Base-by-base conservation (phyloP, 2,113 vertebrate genomes). In the Podilymbus podiceps region DNA sequence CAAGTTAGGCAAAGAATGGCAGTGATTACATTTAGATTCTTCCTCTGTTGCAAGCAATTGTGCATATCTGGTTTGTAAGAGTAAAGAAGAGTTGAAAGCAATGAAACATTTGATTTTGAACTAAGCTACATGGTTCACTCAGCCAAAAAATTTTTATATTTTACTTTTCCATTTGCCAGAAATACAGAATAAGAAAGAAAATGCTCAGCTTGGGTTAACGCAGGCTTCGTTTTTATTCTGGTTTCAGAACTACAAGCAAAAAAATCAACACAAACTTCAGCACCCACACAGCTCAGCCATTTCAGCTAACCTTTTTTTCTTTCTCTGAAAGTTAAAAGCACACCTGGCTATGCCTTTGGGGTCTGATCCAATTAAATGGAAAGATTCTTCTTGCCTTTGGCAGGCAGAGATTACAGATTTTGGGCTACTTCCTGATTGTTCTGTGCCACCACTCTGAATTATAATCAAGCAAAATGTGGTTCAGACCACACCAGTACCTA, bases 301-400 rank as follows among this genome's bases (percentile, higher is more conserved):
- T 75, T 78, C 53, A 77, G 59, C n/a, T 63, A 74, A 89, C 22
- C 31, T n/a, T 67, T 77, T 87, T 64, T 79, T 81, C 63, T 80
- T 88, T 67, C 79, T 80, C 82, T 38, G 42, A 77, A 91, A 91
- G n/a, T 73, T 88, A 86, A 90, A 91, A 93, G 63, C 85, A 59
- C 71, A 93, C 59, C 55, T 91, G 85, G 81, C 68, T 88, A 50
- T 0, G 5, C 75, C 75, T 91, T 66, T 88, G 55, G 67, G 67
- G 38, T 74, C 78, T 75, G 44, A 93, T 71, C 55, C 88, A 89
- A 56, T 68, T 90, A 72, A 68, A 72, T 27, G 33, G 72, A 77
- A 84, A 78, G 68, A 47, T n/a, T 90, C 25, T 74, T 88, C 58
- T 83, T 86, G 78, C 67, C 82, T 88, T 94, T 90, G 85, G 75